phyloP scores from a whole-genome alignment of 2,888 invertebrate species.

The Synanthedon vespiformis region DNA sequence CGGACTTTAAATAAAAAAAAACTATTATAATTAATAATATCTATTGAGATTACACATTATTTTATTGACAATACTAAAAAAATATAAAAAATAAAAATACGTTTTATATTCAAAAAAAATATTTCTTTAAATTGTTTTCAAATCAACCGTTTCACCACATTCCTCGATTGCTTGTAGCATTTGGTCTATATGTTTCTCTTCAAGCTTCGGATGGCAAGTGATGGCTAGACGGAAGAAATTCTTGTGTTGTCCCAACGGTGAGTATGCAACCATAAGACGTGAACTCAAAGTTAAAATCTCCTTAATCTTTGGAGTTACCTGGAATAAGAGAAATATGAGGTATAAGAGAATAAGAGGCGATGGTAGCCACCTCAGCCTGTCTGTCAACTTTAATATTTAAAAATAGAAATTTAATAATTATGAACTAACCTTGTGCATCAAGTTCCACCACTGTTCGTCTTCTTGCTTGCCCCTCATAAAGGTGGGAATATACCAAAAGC shows the following conservation, averaged over 20 bases:
- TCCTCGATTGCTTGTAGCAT: slow-evolving; percentile 75
- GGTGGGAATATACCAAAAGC: slow-evolving; percentile 88
- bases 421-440: slow-evolving; percentile 55
- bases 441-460: slow-evolving; percentile 61
- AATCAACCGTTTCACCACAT: slow-evolving; percentile 57
- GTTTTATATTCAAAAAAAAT: too few relatives aligned
- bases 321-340: slow-evolving; percentile 12
- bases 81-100: too few relatives aligned
- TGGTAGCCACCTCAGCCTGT: too few relatives aligned
- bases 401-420: too few relatives aligned
- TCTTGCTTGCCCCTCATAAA: slow-evolving; percentile 54
- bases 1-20: too few relatives aligned
- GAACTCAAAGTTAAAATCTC: slow-evolving; percentile 75
- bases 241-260: slow-evolving; percentile 74
- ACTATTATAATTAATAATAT: too few relatives aligned
- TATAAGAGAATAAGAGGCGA: too few relatives aligned
- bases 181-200: slow-evolving; percentile 69
- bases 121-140: not conserved
- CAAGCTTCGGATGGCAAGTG: slow-evolving; percentile 76
- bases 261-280: slow-evolving; percentile 81
- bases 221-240: slow-evolving; percentile 85
- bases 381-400: too few relatives aligned
- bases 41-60: too few relatives aligned
- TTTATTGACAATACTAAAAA: too few relatives aligned
- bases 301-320: slow-evolving; percentile 79